Conservation (phyloP, 2,113 vertebrate species). For the Xyliphius kryptos region DNA sequence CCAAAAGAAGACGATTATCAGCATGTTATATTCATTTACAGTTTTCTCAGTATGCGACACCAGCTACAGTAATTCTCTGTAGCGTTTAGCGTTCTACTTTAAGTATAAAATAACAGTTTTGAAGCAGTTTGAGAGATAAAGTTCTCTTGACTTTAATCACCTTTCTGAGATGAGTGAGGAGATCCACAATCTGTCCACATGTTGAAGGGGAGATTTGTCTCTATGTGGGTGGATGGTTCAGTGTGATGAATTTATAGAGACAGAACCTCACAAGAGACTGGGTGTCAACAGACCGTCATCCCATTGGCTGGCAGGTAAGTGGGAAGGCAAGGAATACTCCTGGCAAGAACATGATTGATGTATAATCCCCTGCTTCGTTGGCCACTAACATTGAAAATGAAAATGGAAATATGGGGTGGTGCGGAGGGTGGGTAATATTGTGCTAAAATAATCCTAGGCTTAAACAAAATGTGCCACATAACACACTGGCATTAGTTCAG, state of each 20-base stretch:
- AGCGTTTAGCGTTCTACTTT: too few relatives aligned
- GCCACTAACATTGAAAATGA: slow-evolving; percentile 41
- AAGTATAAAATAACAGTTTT: too few relatives aligned
- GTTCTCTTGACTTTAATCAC: slow-evolving; percentile 14
- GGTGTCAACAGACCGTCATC: slow-evolving; percentile 40
- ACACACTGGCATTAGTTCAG: too few relatives aligned
- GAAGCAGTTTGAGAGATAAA: too few relatives aligned
- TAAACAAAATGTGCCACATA: too few relatives aligned
- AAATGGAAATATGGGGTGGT: too few relatives aligned
- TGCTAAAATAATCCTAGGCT: too few relatives aligned
- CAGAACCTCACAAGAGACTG: slow-evolving; percentile 31
- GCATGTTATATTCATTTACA: too few relatives aligned
- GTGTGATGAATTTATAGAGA: slow-evolving; percentile 39
- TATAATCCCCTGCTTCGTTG: slow-evolving; percentile 41
- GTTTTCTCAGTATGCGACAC: too few relatives aligned
- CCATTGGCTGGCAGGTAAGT: slow-evolving; percentile 40
- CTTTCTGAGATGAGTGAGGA: slow-evolving; percentile 21
- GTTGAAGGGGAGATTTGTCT: slow-evolving; percentile 36
- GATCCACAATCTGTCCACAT: slow-evolving; percentile 25
- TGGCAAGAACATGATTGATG: slow-evolving; percentile 51
- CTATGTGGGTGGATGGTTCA: slow-evolving; percentile 23
- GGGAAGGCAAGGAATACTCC: slow-evolving; percentile 28
- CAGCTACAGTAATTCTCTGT: too few relatives aligned
- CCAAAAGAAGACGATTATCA: too few relatives aligned
- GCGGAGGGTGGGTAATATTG: too few relatives aligned